Conservation (phyloP, 2,113 vertebrate species). For the Tichodroma muraria region DNA sequence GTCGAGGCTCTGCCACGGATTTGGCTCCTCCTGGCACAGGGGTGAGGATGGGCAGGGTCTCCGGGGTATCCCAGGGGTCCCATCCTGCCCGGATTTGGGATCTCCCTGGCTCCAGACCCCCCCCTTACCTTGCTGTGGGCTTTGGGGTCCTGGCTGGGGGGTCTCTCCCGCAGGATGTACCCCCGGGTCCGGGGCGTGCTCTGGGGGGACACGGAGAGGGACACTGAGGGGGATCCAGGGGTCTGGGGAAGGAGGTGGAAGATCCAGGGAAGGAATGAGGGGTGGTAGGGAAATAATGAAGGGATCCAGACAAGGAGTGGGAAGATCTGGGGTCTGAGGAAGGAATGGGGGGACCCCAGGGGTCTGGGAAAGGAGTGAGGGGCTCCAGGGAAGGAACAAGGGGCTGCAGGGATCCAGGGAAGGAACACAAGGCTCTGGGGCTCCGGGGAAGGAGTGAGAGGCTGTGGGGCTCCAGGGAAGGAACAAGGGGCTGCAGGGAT, state of each 20-base stretch:
- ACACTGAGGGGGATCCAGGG: not conserved
- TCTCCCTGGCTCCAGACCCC: not conserved
- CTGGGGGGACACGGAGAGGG: not conserved
- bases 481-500: no score
- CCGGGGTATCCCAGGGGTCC: accelerated
- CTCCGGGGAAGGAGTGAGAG: not conserved
- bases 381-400: not conserved
- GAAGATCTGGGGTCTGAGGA: no score
- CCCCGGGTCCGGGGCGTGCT: not conserved
- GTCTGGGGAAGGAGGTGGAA: not conserved
- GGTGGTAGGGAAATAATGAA: not conserved
- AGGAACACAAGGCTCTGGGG: not conserved
- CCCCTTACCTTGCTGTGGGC: not conserved
- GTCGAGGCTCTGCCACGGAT: slow-evolving; percentile 81
- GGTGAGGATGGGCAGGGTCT: not conserved
- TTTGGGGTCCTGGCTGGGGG: not conserved
- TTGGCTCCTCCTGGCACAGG: slow-evolving; percentile 60
- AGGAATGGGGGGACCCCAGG: not conserved
- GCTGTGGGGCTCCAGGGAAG: not conserved
- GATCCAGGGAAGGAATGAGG: not conserved
- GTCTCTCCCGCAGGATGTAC: slow-evolving; percentile 50
- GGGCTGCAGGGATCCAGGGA: not conserved
- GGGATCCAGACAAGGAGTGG: no score
- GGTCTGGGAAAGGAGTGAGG: not conserved
- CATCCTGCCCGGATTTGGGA: not conserved